Percentiles rank a stretch among this genome's conserved stretches.
Conservation (phyloP, 53 echinoderm and acorn worm genomes). For the Zoroaster sp. region DNA sequence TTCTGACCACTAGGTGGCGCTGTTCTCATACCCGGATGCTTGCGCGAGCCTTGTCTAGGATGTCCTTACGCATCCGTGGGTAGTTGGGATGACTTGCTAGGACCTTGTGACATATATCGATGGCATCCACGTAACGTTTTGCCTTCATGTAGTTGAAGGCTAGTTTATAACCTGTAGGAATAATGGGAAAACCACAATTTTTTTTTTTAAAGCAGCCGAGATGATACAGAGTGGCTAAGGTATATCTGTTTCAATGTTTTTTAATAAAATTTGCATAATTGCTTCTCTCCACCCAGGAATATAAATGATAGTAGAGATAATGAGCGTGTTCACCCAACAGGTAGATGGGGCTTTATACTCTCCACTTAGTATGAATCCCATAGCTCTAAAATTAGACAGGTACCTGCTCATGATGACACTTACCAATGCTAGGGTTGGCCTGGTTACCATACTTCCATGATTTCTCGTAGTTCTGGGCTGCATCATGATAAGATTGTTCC, state of each 20-base stretch:
- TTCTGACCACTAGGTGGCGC: neutral
- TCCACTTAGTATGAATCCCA: no score
- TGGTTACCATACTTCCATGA: slow-evolving; percentile 96
- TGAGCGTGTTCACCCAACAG: no score
- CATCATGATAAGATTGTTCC: slow-evolving; percentile 95
- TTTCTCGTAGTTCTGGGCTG: slow-evolving; percentile 89
- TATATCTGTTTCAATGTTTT: no score
- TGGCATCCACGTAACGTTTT: slow-evolving; percentile 91
- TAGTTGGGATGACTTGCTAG: slow-evolving; percentile 83
- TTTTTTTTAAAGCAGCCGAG: no score
- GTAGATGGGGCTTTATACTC: no score
- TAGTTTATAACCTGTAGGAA: slow-evolving; percentile 82
- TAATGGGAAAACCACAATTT: neutral
- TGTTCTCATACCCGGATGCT: slow-evolving; percentile 61
- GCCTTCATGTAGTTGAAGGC: slow-evolving; percentile 98
- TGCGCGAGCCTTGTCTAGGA: slow-evolving; percentile 87
- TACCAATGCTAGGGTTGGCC: slow-evolving; percentile 87
- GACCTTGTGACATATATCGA: slow-evolving; percentile 93
- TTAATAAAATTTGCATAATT: no score
- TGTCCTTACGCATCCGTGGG: slow-evolving; percentile 95
- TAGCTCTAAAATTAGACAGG: no score
- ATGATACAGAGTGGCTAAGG: no score
- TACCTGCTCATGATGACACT: slow-evolving; percentile 43
- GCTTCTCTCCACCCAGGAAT: no score
- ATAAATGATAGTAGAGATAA: no score